These are phyloP conservation scores for Hermodice carunculata DNA, from an alignment of 2,888 invertebrate species.

Conservation along the genomic window DNA sequence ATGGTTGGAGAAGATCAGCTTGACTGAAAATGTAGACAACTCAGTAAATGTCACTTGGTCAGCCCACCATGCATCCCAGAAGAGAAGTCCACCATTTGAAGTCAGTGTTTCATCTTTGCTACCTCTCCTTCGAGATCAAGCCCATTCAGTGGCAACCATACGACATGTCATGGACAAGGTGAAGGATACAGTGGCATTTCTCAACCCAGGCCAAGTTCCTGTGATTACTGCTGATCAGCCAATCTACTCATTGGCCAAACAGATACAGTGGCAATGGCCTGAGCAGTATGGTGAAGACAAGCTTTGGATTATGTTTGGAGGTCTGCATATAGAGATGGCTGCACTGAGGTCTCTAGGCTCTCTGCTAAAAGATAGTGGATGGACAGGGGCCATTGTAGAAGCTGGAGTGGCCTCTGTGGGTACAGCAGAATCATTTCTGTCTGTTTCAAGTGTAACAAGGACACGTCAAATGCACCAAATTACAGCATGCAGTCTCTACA, in stretches of 20 bases:
- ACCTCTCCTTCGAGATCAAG: constrained; percentile 15
- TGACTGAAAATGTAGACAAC: constrained; percentile 12
- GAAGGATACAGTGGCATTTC: constrained; percentile 15
- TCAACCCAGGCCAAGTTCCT: constrained; percentile 50
- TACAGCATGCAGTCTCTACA: constrained; percentile 36
- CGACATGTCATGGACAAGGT: constrained; percentile 30
- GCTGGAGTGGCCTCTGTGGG: constrained; percentile 44
- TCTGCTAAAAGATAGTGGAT: constrained; percentile 46
- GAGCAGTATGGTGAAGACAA: constrained; percentile 49
- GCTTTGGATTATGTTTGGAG: constrained; percentile 52
- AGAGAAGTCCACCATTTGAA: background rate
- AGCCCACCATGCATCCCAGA: constrained; percentile 23
- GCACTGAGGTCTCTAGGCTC: constrained; percentile 45
- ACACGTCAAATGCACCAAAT: constrained; percentile 40
- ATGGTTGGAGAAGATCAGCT: constrained; percentile 14
- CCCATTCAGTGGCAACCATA: constrained; percentile 26
- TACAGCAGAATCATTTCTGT: constrained; percentile 43
- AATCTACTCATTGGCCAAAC: constrained; percentile 51
- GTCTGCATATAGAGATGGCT: constrained; percentile 56
- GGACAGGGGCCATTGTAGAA: constrained; percentile 36
- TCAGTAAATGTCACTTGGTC: constrained; percentile 20
- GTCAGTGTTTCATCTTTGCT: constrained; percentile 21
- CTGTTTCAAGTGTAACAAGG: constrained; percentile 35
- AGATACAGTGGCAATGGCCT: constrained; percentile 53
- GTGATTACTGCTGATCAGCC: constrained; percentile 51